Percentiles rank a stretch among this genome's conserved stretches.
Conservation (phyloP, 1,140 invertebrate species). For the Penaeus chinensis region DNA sequence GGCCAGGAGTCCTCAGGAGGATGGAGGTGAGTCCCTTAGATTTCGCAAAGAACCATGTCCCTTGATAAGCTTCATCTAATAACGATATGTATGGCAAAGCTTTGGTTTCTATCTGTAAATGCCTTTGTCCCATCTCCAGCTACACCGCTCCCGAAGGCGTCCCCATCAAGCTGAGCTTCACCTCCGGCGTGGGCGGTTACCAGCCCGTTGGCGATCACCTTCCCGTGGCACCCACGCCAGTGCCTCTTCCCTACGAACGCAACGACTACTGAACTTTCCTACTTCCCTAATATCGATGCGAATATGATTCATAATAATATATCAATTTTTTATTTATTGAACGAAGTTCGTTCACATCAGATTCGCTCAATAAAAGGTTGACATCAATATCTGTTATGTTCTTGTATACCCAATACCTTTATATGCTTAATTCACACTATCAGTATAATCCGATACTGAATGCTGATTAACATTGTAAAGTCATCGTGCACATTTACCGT, state of each 20-base stretch:
- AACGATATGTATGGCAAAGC: too few species aligned
- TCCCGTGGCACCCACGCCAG: not conserved
- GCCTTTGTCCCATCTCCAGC: not conserved
- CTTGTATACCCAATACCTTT: too few species aligned
- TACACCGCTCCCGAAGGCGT: constrained; percentile 10
- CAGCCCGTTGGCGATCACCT: not conserved
- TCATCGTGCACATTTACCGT: too few species aligned
- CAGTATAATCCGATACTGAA: too few species aligned
- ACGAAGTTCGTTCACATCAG: too few species aligned
- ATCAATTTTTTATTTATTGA: too few species aligned
- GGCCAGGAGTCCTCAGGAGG: not conserved
- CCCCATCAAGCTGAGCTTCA: not conserved
- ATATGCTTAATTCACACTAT: too few species aligned
- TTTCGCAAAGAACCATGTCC: not conserved
- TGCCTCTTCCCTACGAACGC: constrained; percentile 10
- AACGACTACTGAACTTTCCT: not conserved
- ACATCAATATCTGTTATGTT: too few species aligned
- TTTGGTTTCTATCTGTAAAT: not conserved
- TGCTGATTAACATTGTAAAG: too few species aligned
- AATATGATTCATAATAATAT: too few species aligned
- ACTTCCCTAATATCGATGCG: too few species aligned
- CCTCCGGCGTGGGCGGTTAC: not conserved
- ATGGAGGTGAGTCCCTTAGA: not conserved
- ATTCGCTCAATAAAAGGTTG: too few species aligned
- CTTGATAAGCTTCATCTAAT: not conserved